Base-by-base conservation (phyloP, 2,888 invertebrate genomes). In the Sinopyrophorus schimmeli region DNA sequence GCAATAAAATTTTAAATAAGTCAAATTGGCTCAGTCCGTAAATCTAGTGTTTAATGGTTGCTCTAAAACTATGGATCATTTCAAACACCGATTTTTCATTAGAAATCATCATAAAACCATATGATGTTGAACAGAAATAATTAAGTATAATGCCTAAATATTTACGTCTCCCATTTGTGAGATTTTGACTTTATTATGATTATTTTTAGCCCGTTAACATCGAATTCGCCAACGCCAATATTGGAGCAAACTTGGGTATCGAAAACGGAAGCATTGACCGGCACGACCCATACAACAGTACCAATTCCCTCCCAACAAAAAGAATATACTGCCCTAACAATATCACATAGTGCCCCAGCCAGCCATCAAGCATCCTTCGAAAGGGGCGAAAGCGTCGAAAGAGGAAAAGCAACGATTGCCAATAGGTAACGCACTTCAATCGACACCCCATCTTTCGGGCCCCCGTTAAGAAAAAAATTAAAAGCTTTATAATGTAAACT, bases 211-310 rank as follows among this genome's bases (percentile, higher is more conserved):
- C 78, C 78, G 51, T 64, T 78, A 64, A 78, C 77, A 64, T 76
- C 77, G 63, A 75, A 75, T 57, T 77, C 77, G 18, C 77, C 77
- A 26, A 76, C 76, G 41, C 77, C 77, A 55, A 74, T 77, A 26
- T 58, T 72, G 54, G 73, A 73, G 47, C 72, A 72, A 51, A 71
- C 72, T 17, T 73, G 73, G 75, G 77, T 77, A 57, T 74, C 77
- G 39, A 68, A 70, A 43, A 60, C 68, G 34, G 70, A 70, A 40
- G 62, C 63, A 42, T 65, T 68, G 7, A 61, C 64, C 2, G 56
- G 55, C 5, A 58, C 62, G 30, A 60, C 62, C 9, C 60, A 62
- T 44, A 62, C 63, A 31, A 64, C 63, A 30, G 59, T 63, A 35
- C 60, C 64, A 18, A 52, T 61, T 55, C 62, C 61, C 28, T 30